Percentiles rank a stretch among this genome's conserved stretches.
These are phyloP conservation scores for Falco cherrug DNA, from an alignment of 2,797 vertebrate species.

Conservation along the genomic window DNA sequence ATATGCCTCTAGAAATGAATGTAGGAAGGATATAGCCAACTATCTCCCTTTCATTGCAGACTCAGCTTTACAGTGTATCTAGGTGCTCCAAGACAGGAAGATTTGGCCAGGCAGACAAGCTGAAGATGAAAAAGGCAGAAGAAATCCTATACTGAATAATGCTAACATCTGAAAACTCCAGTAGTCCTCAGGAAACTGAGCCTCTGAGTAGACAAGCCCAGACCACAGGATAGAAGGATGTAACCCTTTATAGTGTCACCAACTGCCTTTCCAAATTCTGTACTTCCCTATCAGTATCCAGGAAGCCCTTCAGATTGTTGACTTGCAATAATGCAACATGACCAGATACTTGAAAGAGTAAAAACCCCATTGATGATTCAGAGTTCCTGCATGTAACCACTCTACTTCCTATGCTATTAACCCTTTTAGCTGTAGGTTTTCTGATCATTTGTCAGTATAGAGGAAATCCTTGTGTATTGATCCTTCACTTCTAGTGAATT, in stretches of 20 bases:
- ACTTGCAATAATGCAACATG: not conserved
- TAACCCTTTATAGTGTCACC: not conserved
- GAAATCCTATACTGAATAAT: not conserved
- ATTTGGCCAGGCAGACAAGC: not conserved
- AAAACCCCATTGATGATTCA: not conserved
- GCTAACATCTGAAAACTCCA: not conserved
- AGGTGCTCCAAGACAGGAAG: not conserved
- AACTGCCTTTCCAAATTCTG: not conserved
- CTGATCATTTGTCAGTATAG: not conserved
- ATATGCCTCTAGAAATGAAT: not conserved
- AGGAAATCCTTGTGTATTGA: not conserved
- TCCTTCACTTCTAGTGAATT: not conserved
- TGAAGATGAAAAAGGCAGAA: not conserved
- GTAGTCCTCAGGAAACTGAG: not conserved
- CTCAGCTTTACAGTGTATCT: not conserved
- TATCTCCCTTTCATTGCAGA: not conserved
- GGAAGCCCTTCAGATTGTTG: not conserved
- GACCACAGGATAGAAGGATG: not conserved
- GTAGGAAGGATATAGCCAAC: not conserved
- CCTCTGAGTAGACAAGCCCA: not conserved
- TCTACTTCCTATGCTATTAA: not conserved
- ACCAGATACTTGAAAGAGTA: not conserved
- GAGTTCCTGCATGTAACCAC: not conserved
- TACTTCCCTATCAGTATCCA: not conserved
- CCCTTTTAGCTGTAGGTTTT: not conserved